Base-by-base conservation (phyloP, 1,140 invertebrate genomes). In the Saccostrea cuccullata region DNA sequence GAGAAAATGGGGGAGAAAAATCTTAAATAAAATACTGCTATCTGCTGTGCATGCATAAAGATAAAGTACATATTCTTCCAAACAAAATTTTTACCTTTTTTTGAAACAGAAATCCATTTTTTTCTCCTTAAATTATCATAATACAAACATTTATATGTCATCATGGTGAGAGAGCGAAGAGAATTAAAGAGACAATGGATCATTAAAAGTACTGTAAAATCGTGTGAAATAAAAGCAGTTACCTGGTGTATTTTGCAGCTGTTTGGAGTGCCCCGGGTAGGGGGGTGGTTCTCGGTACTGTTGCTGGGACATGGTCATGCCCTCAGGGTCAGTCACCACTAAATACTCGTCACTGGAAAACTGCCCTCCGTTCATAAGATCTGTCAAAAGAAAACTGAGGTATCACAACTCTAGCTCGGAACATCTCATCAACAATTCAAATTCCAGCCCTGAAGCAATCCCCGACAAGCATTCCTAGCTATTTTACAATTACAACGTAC, bases 181-280 rank as follows among this genome's bases (percentile, higher is more conserved):
- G 47, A 9, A 47, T 6, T 2, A 47, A 47, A 47, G 47, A 9
- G 47, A 47, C 5, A 47, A 47, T 47, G 9, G 47, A 8, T 6
- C 47, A 47, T 0, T 47, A 47, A 47, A 47, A 8, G 1, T 47
- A 47, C 30, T 36, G 30, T 47, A 47, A 47, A 47, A 3, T 47
- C 47, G 1, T 8, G 2, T 47, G 47, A 9, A 47, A 47, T 47
- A 6, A 47, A 47, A 0, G 30, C 5, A 1, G 6, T 47, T 47
- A 92, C 92, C 91, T 89, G 92, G 90, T 84, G 85, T 85, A 36
- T 86, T 77, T 36, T 90, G 91, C 56, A 91, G 26, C 73, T 93
- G 93, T 90, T 93, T 94, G 2, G 92, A 92, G 86, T 92, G 93
- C 12, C 93, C 93, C 6, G 93, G 93, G 87, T 93, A 94, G 0